Evolutionary conservation across 1,140 invertebrate species (phyloP).

Genomic region (Bombus fervidus): DNA sequence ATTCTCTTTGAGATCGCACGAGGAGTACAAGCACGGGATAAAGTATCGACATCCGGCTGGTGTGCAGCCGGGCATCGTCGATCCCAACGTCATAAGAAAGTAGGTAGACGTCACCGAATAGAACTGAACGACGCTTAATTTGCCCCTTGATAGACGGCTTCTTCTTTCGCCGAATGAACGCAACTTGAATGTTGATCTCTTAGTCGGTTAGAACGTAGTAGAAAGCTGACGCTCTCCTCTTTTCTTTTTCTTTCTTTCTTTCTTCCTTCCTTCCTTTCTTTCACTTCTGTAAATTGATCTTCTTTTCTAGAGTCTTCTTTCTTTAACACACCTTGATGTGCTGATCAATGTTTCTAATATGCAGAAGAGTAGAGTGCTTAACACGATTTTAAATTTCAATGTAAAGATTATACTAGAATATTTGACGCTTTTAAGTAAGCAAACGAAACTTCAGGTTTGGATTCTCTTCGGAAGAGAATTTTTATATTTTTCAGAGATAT

Average conservation of each 20-base stretch:
- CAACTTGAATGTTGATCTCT: constrained; percentile 18
- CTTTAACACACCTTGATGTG: background rate
- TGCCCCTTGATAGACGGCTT: constrained; percentile 1
- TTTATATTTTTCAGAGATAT: too few relatives aligned
- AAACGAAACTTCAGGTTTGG: too few relatives aligned
- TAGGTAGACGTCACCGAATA: constrained; percentile 57
- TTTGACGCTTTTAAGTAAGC: too few relatives aligned
- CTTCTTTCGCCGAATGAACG: background rate
- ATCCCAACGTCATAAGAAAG: constrained; percentile 69
- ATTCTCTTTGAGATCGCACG: constrained; percentile 83
- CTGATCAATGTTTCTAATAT: background rate
- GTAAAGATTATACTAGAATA: too few relatives aligned
- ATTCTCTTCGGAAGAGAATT: too few relatives aligned
- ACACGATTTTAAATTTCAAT: too few relatives aligned
- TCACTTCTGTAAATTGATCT: background rate
- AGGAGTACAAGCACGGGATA: constrained; percentile 84
- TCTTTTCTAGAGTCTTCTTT: background rate
- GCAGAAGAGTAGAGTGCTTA: background rate
- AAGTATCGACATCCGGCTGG: constrained; percentile 76
- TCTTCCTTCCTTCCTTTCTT: background rate
- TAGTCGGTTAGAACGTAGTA: background rate
- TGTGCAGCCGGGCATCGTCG: constrained; percentile 58
- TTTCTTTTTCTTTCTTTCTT: background rate
- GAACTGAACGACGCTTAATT: constrained; percentile 21
- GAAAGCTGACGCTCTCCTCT: background rate